Evolutionary conservation across 92 coral and sea anemone genomes (phyloP).

Genomic region (Bergia puertoricense): DNA sequence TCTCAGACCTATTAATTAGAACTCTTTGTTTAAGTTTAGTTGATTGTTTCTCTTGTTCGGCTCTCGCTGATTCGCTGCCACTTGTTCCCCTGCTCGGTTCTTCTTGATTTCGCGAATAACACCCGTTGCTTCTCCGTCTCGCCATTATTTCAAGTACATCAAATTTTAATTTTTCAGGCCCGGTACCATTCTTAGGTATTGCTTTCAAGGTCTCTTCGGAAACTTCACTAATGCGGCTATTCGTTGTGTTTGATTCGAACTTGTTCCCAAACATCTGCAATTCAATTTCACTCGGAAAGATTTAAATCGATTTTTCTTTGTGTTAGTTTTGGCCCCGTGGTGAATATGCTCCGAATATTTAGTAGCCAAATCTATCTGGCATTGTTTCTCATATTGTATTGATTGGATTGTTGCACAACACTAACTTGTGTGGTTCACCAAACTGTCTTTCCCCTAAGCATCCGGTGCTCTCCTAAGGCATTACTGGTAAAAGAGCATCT

Average conservation of each 20-base stretch:
- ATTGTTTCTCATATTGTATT: conserved; percentile 6
- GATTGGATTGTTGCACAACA: not conserved
- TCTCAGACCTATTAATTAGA: not conserved
- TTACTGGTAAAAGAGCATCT: not conserved
- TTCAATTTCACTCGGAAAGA: conserved; percentile 19
- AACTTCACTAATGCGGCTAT: not conserved
- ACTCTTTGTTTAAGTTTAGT: not conserved
- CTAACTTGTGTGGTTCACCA: not conserved
- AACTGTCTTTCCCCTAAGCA: not conserved
- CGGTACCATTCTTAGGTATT: not conserved
- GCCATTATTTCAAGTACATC: not conserved
- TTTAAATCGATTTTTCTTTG: conserved; percentile 7
- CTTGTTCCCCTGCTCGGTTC: not conserved
- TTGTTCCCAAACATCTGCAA: conserved; percentile 10
- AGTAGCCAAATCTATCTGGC: not conserved
- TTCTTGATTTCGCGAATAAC: not conserved
- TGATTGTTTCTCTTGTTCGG: conserved; percentile 17
- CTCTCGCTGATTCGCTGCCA: not conserved
- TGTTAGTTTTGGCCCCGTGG: not conserved
- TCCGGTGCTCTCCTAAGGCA: not conserved
- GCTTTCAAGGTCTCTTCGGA: not conserved
- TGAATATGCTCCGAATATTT: not conserved
- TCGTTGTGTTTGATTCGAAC: not conserved
- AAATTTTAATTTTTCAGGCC: not conserved
- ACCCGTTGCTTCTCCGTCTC: not conserved